Evolutionary conservation across 2,113 vertebrate genomes (phyloP).

Genomic region (Ornithorhynchus anatinus): DNA sequence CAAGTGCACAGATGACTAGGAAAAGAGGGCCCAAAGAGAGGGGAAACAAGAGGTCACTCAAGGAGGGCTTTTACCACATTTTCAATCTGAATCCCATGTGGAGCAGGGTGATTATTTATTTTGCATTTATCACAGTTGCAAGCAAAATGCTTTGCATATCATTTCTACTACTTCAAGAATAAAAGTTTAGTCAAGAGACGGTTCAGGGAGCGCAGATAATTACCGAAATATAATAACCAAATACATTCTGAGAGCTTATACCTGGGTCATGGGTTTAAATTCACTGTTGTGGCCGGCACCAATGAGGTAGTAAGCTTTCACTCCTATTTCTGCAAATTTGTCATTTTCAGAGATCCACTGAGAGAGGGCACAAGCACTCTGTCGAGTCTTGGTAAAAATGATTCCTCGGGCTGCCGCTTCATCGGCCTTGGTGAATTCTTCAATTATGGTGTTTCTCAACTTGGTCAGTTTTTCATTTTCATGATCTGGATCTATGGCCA

Average conservation of each 20-base stretch:
- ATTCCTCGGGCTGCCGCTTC: constrained; percentile 79
- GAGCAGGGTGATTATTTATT: too few species aligned
- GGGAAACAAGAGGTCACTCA: too few species aligned
- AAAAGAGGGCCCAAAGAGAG: too few species aligned
- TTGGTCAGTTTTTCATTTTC: constrained; percentile 86
- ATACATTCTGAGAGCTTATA: constrained; percentile 37
- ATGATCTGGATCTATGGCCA: constrained; percentile 76
- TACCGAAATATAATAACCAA: not conserved
- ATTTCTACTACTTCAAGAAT: too few species aligned
- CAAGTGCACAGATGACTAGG: too few species aligned
- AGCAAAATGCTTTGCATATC: too few species aligned
- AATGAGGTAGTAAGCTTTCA: constrained; percentile 84
- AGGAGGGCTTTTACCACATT: too few species aligned
- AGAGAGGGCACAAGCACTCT: constrained; percentile 83
- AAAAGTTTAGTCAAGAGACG: too few species aligned
- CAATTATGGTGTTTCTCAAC: constrained; percentile 78
- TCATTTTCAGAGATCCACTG: constrained; percentile 89
- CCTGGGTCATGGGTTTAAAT: constrained; percentile 92
- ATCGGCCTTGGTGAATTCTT: constrained; percentile 79
- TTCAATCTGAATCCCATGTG: too few species aligned
- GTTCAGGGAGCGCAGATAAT: not conserved
- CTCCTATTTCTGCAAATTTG: constrained; percentile 86
- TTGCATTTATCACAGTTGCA: too few species aligned
- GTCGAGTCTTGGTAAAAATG: constrained; percentile 93
- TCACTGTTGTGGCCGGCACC: constrained; percentile 89